Percentiles rank a stretch among this genome's conserved stretches.
These are phyloP conservation scores for Ischnura elegans DNA, from an alignment of 2,888 invertebrate species.

Conservation along the genomic window DNA sequence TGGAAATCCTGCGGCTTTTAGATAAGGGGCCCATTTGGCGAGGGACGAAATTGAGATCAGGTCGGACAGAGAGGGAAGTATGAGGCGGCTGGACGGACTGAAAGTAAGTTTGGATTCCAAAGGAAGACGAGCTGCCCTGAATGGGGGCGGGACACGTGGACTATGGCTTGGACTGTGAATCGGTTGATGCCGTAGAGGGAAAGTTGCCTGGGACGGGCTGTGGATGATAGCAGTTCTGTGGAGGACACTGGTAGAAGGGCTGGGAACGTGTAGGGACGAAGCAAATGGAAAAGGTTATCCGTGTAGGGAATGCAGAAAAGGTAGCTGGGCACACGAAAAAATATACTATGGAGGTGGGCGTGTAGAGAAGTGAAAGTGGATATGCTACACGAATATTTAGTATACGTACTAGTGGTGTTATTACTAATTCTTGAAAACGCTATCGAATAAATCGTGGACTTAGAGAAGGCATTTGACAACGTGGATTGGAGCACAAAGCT, in stretches of 20 bases:
- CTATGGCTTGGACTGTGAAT: background rate
- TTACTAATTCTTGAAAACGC: background rate
- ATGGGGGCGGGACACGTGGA: background rate
- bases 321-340: background rate
- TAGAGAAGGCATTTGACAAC: no score
- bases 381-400: background rate
- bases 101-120: constrained; percentile 16
- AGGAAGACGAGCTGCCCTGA: background rate
- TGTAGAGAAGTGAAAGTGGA: background rate
- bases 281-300: constrained; percentile 23
- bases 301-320: constrained; percentile 23
- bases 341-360: no score
- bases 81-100: background rate
- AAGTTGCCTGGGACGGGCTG: background rate
- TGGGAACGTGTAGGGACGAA: background rate
- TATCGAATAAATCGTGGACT: no score
- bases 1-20: constrained; percentile 8
- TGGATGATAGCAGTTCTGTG: background rate
- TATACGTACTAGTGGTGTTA: background rate
- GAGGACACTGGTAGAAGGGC: background rate
- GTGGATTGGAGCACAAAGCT: no score
- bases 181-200: background rate
- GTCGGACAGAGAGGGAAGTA: background rate
- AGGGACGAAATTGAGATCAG: constrained; percentile 2
- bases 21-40: background rate